Conservation (phyloP, 2,888 invertebrate species). For the Trissolcus japonicus region DNA sequence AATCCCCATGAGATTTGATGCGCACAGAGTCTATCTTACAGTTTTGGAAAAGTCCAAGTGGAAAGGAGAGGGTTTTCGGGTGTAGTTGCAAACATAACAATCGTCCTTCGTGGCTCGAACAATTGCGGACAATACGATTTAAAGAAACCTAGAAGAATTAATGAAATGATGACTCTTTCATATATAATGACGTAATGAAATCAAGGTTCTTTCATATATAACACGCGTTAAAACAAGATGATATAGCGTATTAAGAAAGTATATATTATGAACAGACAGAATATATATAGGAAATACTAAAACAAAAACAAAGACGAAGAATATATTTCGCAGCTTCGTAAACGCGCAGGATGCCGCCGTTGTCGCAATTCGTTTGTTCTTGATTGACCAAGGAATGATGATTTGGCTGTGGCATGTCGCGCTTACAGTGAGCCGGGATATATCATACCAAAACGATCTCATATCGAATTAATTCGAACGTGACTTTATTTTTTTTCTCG, state of each 20-base stretch:
- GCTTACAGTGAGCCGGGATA: constrained; percentile 69
- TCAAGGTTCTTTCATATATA: constrained; percentile 39
- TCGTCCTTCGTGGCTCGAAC: constrained; percentile 55
- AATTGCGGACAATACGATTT: constrained; percentile 50
- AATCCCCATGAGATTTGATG: neutral
- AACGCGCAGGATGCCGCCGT: constrained; percentile 36
- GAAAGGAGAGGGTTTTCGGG: constrained; percentile 23
- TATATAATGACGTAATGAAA: constrained; percentile 20
- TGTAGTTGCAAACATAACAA: constrained; percentile 37
- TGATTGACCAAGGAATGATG: constrained; percentile 44
- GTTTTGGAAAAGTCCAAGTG: neutral
- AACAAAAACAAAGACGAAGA: constrained; percentile 45
- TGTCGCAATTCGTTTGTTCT: constrained; percentile 39
- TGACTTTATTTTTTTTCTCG: constrained; percentile 59
- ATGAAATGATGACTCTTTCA: constrained; percentile 39
- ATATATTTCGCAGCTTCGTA: constrained; percentile 54
- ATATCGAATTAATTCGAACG: constrained; percentile 71
- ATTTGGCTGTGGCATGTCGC: constrained; percentile 57
- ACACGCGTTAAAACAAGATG: constrained; percentile 27
- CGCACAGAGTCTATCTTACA: neutral
- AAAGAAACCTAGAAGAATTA: constrained; percentile 24
- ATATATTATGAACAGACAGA: constrained; percentile 24
- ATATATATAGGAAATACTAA: constrained; percentile 28
- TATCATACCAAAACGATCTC: constrained; percentile 74
- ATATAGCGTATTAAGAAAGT: constrained; percentile 36